phyloP scores from a whole-genome alignment of 2,888 invertebrate genomes.

The Phymatocera aterrima region DNA sequence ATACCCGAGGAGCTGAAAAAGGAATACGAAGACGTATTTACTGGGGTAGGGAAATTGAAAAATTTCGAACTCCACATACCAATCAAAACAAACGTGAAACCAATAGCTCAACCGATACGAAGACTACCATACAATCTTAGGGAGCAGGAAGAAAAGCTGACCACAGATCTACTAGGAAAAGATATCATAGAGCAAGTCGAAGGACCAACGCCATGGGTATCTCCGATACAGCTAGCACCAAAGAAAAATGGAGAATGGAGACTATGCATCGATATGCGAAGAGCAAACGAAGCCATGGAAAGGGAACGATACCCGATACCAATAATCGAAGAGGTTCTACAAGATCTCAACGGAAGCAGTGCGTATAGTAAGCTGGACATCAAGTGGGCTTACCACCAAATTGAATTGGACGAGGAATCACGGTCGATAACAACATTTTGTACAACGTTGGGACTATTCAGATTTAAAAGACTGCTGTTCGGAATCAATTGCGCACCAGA shows the following conservation, averaged over 20 bases:
- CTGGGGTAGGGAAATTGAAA: conserved; percentile 48
- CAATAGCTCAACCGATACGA: conserved; percentile 49
- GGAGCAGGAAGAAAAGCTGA: conserved; percentile 51
- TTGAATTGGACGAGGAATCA: conserved; percentile 62
- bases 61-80: conserved; percentile 41
- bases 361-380: conserved; percentile 60
- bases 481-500: conserved; percentile 72
- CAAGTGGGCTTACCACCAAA: conserved; percentile 68
- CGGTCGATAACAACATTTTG: conserved; percentile 69
- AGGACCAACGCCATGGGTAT: conserved; percentile 58
- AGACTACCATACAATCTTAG: conserved; percentile 50
- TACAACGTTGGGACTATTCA: conserved; percentile 64
- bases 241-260: conserved; percentile 56
- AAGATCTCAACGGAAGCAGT: conserved; percentile 51
- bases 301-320: conserved; percentile 51
- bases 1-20: background rate
- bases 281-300: conserved; percentile 57
- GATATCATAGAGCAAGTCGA: conserved; percentile 60
- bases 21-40: conserved; percentile 30
- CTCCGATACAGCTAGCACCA: conserved; percentile 59
- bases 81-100: conserved; percentile 36
- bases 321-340: conserved; percentile 46
- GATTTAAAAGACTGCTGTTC: conserved; percentile 71
- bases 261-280: conserved; percentile 59
- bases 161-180: conserved; percentile 53